Base-by-base conservation (phyloP, 2,888 invertebrate species). In the Tanytarsus gracilentus region DNA sequence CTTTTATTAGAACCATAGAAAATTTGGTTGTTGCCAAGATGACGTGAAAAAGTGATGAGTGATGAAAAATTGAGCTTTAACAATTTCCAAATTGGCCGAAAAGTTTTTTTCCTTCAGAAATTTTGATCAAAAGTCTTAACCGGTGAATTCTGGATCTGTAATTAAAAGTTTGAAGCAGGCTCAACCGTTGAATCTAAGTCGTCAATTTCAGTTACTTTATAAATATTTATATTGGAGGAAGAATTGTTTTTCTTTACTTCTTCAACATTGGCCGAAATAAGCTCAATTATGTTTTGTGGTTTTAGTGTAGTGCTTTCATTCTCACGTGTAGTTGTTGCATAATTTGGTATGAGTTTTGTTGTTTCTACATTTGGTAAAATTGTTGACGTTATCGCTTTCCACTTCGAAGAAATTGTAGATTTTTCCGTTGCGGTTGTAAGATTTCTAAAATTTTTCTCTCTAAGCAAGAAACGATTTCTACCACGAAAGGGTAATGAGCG, bases 141-240 rank as follows among this genome's bases (percentile, higher is more conserved):
- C n/a, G n/a, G n/a, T n/a, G n/a, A n/a, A n/a, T n/a, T n/a, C n/a
- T n/a, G n/a, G n/a, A n/a, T n/a, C n/a, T n/a, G n/a, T n/a, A n/a
- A 23, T 44, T 23, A 44, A 44, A 4, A 11, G 16, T 1, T 44
- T 16, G n/a, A n/a, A 36, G n/a, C 44, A 44, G 8, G 18, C 8
- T 18, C 44, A 23, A 23, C 44, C 1, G 23, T 4, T 2, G 11
- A 18, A 33, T 33, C 6, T 9, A 40, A 16, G 5, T 49, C 49
- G 69, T 69, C 70, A 69, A 64, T 61, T 61, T 66, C 66, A 63
- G 65, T 64, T 8, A 67, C 68, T 64, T 66, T 66, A 40, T 66
- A 67, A 44, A 68, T 63, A 61, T 66, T 65, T 9, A 66, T 63
- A 23, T 61, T 62, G 2, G 58, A 36, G 8, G 52, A 40, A 44